These are phyloP conservation scores for Arctopsyche grandis DNA, from an alignment of 1,140 invertebrate genomes.

Conservation along the genomic window DNA sequence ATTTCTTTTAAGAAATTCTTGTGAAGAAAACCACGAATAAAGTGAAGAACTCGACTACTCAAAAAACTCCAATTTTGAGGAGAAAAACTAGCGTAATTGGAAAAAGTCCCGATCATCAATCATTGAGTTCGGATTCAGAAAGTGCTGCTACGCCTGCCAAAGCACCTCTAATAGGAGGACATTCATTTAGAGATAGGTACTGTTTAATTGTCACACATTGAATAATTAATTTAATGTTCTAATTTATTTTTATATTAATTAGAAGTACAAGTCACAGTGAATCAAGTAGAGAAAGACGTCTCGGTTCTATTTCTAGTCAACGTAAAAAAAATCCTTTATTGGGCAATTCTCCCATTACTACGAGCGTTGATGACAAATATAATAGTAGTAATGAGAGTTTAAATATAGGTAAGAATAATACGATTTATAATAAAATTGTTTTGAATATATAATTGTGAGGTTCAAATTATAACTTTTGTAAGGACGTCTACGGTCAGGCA, in stretches of 20 bases:
- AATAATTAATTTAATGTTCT: conserved; percentile 38
- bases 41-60: conserved; percentile 26
- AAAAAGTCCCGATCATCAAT: conserved; percentile 66
- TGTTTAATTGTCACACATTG: conserved; percentile 28
- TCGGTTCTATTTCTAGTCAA: conserved; percentile 65
- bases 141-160: conserved; percentile 65
- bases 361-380: conserved; percentile 70
- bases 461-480: not conserved
- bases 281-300: conserved; percentile 61
- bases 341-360: conserved; percentile 62
- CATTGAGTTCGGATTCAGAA: conserved; percentile 75
- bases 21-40: not conserved
- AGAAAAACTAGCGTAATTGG: conserved; percentile 59
- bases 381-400: conserved; percentile 81
- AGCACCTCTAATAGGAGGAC: conserved; percentile 56
- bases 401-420: conserved; percentile 62
- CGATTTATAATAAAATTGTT: too few relatives aligned
- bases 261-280: conserved; percentile 44
- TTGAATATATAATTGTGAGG: too few relatives aligned
- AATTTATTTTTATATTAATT: not conserved
- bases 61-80: conserved; percentile 58
- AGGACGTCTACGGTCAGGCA: conserved; percentile 63
- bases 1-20: not conserved
- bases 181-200: conserved; percentile 73
- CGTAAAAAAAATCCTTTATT: conserved; percentile 61